phyloP scores from a whole-genome alignment of 2,888 invertebrate species.

The Scelioninae gen. 1 region DNA sequence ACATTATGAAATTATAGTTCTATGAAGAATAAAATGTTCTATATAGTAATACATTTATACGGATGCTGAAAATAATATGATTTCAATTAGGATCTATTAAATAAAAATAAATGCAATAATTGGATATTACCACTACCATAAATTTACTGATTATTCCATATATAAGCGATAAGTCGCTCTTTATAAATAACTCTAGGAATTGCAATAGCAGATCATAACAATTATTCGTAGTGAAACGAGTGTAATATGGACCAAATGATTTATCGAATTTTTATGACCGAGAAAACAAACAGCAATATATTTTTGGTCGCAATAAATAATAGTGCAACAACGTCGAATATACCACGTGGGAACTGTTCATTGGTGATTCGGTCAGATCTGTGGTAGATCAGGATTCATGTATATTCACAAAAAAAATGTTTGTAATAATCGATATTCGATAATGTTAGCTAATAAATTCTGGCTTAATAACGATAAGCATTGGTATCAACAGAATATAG shows the following conservation, averaged over 20 bases:
- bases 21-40: too few species aligned
- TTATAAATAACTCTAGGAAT: slow-evolving; percentile 29
- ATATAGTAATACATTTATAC: too few species aligned
- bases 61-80: too few species aligned
- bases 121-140: not conserved
- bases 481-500: slow-evolving; percentile 81
- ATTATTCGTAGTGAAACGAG: slow-evolving; percentile 19
- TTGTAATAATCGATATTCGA: slow-evolving; percentile 82
- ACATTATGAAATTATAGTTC: too few species aligned
- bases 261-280: slow-evolving; percentile 52
- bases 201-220: slow-evolving; percentile 10
- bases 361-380: slow-evolving; percentile 58
- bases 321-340: slow-evolving; percentile 44
- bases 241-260: slow-evolving; percentile 39
- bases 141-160: not conserved
- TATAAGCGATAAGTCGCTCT: slow-evolving; percentile 3
- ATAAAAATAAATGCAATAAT: not conserved
- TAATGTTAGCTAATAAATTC: slow-evolving; percentile 83
- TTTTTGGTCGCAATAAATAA: slow-evolving; percentile 63
- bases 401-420: slow-evolving; percentile 77
- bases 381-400: slow-evolving; percentile 72
- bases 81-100: too few species aligned
- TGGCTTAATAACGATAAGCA: slow-evolving; percentile 80
- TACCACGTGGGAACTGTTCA: slow-evolving; percentile 68
- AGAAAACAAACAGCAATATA: slow-evolving; percentile 59